Evolutionary conservation across 2,888 invertebrate species (phyloP), one percentile per base, ranked within the genome.

Genomic region (Pterobdella sp.): DNA sequence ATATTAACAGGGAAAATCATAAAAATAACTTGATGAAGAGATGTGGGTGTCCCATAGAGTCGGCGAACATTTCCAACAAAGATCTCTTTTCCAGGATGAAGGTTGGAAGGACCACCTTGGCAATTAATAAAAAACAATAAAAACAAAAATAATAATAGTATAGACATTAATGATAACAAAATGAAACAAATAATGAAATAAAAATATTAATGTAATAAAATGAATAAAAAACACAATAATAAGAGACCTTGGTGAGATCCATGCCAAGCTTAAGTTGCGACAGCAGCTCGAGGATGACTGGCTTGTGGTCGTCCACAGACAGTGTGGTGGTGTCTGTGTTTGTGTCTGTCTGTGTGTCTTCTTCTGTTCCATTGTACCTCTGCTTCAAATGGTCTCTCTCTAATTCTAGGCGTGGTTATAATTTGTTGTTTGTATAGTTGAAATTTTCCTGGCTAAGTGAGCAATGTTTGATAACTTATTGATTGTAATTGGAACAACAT

Each of bases 221-320:
- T 49, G 22, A 18, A 18, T 14, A 18, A 18, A 49, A 18, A 49
- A 49, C 22, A 49, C 22, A 49, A 49, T 49, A 49, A 49, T 49
- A 49, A 49, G 14, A 18, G 73, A 85, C 85, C 79, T 84, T 82
- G 0, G 86, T 86, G 68, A 86, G 82, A 78, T 86, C 86, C 85
- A 85, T 86, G 75, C 86, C 86, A 31, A 86, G 81, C 77, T 86
- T 85, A 74, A 86, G 81, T 77, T 86, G 85, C 32, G 85, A 85
- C 60, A 86, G 80, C 22, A 86, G 79, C 74, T 85, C 84, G 68
- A 85, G 80, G 65, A 86, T 84, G 72, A 85, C 80, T 70, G 82
- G 82, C 77, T 84, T 84, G 77, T 84, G 82, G 73, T 84, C 83
- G 74, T 85, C 85, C 72, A 81, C 79, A 2, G 79, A 72, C 72